A percentile compares a stretch with the other conserved stretches of the same genome.
These are phyloP conservation scores for Apamea sordens DNA, from an alignment of 2,888 invertebrate species.

Conservation along the genomic window DNA sequence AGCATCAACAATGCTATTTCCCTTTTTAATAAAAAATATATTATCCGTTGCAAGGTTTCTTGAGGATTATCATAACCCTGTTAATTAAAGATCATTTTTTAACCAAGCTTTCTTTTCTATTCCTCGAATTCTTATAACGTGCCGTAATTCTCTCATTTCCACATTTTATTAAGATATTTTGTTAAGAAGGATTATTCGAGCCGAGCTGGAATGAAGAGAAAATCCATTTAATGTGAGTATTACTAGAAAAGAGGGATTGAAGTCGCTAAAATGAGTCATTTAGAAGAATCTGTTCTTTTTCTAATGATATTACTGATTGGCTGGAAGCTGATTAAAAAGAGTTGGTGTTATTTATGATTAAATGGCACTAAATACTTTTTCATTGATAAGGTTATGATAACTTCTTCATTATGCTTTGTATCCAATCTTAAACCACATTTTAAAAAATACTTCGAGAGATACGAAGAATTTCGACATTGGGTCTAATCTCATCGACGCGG, in stretches of 20 bases:
- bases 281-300: slow-evolving; percentile 40
- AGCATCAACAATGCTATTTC: not conserved
- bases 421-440: not conserved
- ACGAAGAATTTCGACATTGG: not conserved
- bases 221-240: slow-evolving; percentile 44
- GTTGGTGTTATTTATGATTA: not conserved
- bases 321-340: not conserved
- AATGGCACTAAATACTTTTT: not conserved
- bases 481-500: not conserved
- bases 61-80: not conserved
- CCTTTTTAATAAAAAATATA: not conserved
- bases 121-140: slow-evolving; percentile 28
- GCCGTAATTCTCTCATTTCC: slow-evolving; percentile 45
- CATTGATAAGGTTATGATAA: not conserved
- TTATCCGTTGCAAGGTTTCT: not conserved
- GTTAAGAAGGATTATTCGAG: slow-evolving; percentile 56
- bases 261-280: slow-evolving; percentile 39
- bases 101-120: slow-evolving; percentile 33
- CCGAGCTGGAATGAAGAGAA: slow-evolving; percentile 38
- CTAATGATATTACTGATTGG: slow-evolving; percentile 21
- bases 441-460: not conserved
- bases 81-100: slow-evolving; percentile 34
- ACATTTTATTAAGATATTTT: slow-evolving; percentile 59
- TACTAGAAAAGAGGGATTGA: slow-evolving; percentile 33
- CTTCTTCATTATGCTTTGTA: not conserved